Evolutionary conservation across 2,113 vertebrate species (phyloP).

Genomic region (Larimichthys crocea): DNA sequence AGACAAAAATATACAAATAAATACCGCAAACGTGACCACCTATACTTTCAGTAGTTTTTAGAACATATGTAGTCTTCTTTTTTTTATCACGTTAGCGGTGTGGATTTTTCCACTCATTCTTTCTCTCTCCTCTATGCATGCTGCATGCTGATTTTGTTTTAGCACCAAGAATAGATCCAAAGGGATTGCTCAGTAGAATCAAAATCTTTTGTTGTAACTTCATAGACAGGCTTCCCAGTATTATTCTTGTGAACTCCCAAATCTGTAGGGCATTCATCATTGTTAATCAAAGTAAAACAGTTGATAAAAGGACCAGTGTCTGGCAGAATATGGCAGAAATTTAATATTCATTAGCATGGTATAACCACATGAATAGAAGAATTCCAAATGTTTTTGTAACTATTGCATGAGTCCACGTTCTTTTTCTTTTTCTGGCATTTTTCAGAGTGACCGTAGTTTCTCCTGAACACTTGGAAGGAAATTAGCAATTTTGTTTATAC

Average conservation of each 20-base stretch:
- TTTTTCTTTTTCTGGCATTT: too few relatives aligned
- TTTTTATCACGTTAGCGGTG: background rate
- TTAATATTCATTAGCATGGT: too few relatives aligned
- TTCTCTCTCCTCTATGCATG: background rate
- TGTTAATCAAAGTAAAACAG: conserved; percentile 9
- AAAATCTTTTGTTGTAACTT: conserved; percentile 24
- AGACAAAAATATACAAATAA: background rate
- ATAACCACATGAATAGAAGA: too few relatives aligned
- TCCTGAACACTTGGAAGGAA: too few relatives aligned
- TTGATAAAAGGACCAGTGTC: too few relatives aligned
- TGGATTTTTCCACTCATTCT: conserved; percentile 11
- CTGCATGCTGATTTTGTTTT: conserved; percentile 9
- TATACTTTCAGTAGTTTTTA: background rate
- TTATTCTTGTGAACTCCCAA: background rate
- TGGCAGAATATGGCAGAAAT: too few relatives aligned
- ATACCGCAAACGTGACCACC: background rate
- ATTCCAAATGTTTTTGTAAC: too few relatives aligned
- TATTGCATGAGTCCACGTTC: too few relatives aligned
- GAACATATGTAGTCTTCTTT: background rate
- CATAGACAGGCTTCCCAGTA: background rate
- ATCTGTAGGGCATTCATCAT: background rate
- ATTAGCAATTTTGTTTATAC: background rate
- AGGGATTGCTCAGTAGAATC: conserved; percentile 9
- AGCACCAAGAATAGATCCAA: conserved; percentile 16
- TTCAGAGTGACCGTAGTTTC: too few relatives aligned